A percentile compares a stretch with the other conserved stretches of the same genome.
These are phyloP conservation scores for Norana najaformis DNA, from an alignment of 2,888 invertebrate species.

Conservation along the genomic window DNA sequence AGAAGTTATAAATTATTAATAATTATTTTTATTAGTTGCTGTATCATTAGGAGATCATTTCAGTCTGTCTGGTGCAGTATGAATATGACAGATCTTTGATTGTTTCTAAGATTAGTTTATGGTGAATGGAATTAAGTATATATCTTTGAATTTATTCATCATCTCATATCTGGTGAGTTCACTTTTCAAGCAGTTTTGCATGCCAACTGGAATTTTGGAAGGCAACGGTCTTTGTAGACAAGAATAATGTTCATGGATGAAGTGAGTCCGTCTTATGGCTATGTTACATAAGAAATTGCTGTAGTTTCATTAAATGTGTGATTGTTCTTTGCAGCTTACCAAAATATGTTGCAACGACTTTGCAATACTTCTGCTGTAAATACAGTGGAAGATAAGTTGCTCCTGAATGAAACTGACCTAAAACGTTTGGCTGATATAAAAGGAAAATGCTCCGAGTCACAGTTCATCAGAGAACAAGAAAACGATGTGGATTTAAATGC, in stretches of 20 bases:
- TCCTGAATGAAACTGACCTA: neutral
- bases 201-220: neutral
- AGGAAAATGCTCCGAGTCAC: slow-evolving; percentile 52
- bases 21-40: too few relatives aligned
- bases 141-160: neutral
- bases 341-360: slow-evolving; percentile 56
- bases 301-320: neutral
- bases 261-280: neutral
- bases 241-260: too few relatives aligned
- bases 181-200: neutral
- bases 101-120: neutral
- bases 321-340: slow-evolving; percentile 46
- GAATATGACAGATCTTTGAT: neutral
- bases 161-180: neutral
- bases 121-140: neutral
- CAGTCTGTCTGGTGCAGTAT: too few relatives aligned
- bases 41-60: too few relatives aligned
- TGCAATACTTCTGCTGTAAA: slow-evolving; percentile 38
- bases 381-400: neutral
- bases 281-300: neutral
- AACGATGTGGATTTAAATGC: slow-evolving; percentile 51
- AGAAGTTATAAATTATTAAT: too few relatives aligned
- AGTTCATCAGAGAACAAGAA: slow-evolving; percentile 56
- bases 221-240: neutral
- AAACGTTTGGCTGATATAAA: slow-evolving; percentile 41